Percentiles rank a stretch among this genome's conserved stretches.
Conservation (phyloP, 1,140 invertebrate genomes). For the Chrysomallon squamiferum region DNA sequence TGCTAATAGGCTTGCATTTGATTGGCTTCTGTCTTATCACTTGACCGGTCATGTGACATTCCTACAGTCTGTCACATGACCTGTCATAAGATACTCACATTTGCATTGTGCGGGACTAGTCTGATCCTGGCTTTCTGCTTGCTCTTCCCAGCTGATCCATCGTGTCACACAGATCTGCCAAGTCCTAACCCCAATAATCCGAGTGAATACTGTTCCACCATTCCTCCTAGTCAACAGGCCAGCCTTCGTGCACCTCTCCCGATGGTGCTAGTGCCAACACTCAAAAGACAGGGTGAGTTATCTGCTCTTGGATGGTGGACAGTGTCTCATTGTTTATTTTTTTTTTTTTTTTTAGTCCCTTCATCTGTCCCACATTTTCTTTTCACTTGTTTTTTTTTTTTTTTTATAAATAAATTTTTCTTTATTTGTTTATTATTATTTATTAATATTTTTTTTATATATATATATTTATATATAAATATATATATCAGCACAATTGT, state of each 20-base stretch:
- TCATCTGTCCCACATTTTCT: too few species aligned
- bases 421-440: too few species aligned
- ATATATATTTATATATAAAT: too few species aligned
- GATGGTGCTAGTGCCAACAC: constrained; percentile 84
- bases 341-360: too few species aligned
- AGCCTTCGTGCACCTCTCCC: constrained; percentile 69
- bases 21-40: background rate
- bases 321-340: too few species aligned
- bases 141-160: constrained; percentile 28
- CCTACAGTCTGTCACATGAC: too few species aligned
- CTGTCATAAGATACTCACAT: constrained; percentile 2
- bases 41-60: too few species aligned
- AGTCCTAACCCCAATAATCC: constrained; percentile 87
- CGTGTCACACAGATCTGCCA: constrained; percentile 24
- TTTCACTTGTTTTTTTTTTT: too few species aligned
- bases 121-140: constrained; percentile 30
- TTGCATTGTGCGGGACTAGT: constrained; percentile 7
- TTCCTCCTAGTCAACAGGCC: constrained; percentile 80
- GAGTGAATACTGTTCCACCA: constrained; percentile 87
- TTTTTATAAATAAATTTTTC: too few species aligned
- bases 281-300: constrained; percentile 69
- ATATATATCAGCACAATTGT: too few species aligned
- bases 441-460: too few species aligned
- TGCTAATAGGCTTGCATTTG: constrained; percentile 3
- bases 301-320: background rate